Evolutionary conservation across 2,888 invertebrate species (phyloP).

Genomic region (Yponomeuta plumbellus): DNA sequence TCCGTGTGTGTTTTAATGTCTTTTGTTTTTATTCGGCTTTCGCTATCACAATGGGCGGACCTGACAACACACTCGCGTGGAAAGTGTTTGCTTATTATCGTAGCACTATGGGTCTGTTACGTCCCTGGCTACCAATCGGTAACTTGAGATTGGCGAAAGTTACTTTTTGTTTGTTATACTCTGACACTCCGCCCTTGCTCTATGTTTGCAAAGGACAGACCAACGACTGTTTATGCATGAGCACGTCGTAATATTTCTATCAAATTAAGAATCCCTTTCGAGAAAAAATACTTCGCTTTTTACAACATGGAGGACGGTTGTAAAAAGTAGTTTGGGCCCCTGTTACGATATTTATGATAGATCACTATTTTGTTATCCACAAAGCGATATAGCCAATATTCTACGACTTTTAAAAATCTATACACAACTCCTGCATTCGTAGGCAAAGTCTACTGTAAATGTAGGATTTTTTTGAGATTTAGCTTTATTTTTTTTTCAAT

Average conservation of each 20-base stretch:
- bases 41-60: constrained; percentile 56
- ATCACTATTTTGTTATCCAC: no score
- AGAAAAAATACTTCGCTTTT: constrained; percentile 7
- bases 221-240: constrained; percentile 24
- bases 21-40: constrained; percentile 63
- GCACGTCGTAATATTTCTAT: constrained; percentile 22
- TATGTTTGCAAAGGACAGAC: constrained; percentile 41
- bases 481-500: no score
- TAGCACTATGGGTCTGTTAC: constrained; percentile 32
- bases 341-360: no score
- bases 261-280: constrained; percentile 14
- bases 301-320: neutral
- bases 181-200: constrained; percentile 30
- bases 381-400: no score
- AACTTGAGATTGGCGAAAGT: neutral
- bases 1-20: constrained; percentile 37
- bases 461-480: no score
- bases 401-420: no score
- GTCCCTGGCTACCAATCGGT: constrained; percentile 20
- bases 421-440: no score
- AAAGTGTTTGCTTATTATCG: constrained; percentile 46
- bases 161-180: neutral
- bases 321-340: no score
- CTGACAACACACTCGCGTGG: constrained; percentile 56
- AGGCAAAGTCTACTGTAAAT: no score